Conservation (phyloP, 2,113 vertebrate species). For the Hippoglossus stenolepis region DNA sequence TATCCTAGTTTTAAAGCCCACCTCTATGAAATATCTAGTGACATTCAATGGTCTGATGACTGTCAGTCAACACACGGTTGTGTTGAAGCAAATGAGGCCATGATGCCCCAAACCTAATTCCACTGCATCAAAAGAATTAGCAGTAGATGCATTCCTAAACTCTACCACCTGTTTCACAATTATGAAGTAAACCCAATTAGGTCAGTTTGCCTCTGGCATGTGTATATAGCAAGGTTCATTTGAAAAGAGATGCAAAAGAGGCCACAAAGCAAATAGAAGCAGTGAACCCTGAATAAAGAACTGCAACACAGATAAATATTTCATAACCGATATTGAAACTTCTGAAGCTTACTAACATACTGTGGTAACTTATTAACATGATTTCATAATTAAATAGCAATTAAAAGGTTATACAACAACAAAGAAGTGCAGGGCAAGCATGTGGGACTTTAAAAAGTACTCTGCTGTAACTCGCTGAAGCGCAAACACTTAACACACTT, state of each 20-base stretch:
- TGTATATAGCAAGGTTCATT: neutral
- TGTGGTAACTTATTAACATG: constrained; percentile 12
- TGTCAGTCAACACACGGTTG: no score
- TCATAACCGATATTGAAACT: neutral
- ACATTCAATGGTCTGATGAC: no score
- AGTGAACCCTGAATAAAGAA: no score
- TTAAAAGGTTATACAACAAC: constrained; percentile 24
- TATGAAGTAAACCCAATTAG: neutral
- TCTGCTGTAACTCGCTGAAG: constrained; percentile 38
- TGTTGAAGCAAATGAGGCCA: no score
- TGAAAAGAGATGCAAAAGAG: neutral
- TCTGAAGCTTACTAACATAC: neutral
- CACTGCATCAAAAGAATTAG: no score
- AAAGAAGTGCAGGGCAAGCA: constrained; percentile 6
- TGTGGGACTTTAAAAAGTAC: constrained; percentile 36
- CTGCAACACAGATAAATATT: neutral
- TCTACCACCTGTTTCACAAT: no score
- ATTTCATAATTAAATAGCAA: constrained; percentile 39
- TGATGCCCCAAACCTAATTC: no score
- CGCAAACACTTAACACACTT: constrained; percentile 31
- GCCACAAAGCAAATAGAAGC: no score
- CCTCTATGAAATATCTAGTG: no score
- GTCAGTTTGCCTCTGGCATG: neutral
- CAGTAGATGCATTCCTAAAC: no score
- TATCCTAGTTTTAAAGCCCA: no score